These are phyloP conservation scores for Maccullochella peelii DNA, from an alignment of 2,113 vertebrate genomes.

Conservation along the genomic window DNA sequence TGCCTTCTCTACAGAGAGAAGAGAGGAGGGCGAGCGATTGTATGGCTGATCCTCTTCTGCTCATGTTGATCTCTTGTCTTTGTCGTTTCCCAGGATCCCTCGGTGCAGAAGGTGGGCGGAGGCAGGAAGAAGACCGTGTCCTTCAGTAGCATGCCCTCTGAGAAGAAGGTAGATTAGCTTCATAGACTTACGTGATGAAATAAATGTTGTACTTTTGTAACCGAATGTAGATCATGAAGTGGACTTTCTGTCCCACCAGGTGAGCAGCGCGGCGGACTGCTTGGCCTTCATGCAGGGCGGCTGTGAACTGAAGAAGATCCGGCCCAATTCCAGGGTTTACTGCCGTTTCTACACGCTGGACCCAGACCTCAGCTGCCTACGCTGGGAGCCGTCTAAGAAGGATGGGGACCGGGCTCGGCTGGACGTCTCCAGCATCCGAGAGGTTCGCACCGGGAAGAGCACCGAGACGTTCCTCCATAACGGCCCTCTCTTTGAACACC, in stretches of 20 bases:
- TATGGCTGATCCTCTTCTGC: background rate
- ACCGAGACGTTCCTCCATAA: constrained; percentile 97
- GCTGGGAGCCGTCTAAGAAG: constrained; percentile 99
- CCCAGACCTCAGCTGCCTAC: constrained; percentile 91
- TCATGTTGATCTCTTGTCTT: constrained; percentile 28
- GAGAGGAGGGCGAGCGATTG: too few relatives aligned
- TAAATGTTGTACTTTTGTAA: background rate
- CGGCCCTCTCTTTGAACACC: constrained; percentile 90
- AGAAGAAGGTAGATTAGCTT: constrained; percentile 87
- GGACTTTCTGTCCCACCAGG: constrained; percentile 69
- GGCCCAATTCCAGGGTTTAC: constrained; percentile 95
- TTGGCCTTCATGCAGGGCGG: constrained; percentile 99
- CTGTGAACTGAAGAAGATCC: constrained; percentile 97
- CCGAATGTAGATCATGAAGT: background rate
- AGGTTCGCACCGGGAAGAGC: constrained; percentile 96
- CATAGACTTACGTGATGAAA: background rate
- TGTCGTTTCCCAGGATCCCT: constrained; percentile 89
- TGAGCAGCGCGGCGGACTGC: constrained; percentile 95
- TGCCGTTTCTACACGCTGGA: constrained; percentile 97
- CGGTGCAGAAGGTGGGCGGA: constrained; percentile 91
- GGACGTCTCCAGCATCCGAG: constrained; percentile 91
- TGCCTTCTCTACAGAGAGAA: too few relatives aligned
- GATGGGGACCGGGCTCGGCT: constrained; percentile 94
- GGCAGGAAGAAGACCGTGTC: constrained; percentile 97
- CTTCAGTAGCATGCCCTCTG: constrained; percentile 98